These are phyloP conservation scores for Dioctria linearis DNA, from an alignment of 2,888 invertebrate species.

Conservation along the genomic window DNA sequence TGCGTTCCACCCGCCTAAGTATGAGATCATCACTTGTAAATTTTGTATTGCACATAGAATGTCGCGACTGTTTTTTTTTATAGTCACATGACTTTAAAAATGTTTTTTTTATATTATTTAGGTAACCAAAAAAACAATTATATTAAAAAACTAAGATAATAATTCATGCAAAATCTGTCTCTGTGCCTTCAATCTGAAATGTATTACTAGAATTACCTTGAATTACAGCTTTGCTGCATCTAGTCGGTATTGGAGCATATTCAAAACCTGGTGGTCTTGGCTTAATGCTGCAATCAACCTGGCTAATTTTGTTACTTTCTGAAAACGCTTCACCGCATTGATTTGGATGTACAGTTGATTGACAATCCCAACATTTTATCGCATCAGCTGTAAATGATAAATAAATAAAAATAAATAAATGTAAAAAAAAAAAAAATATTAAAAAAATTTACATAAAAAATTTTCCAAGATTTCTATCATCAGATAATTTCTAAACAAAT, in stretches of 20 bases:
- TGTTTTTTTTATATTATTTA: background rate
- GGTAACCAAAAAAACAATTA: background rate
- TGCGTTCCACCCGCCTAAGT: background rate
- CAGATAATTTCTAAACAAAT: background rate
- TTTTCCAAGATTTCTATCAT: background rate
- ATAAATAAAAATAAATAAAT: background rate
- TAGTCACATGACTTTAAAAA: too few species aligned
- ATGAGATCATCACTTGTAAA: slow-evolving; percentile 26
- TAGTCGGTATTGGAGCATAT: background rate
- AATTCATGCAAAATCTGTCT: too few species aligned
- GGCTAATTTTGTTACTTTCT: background rate
- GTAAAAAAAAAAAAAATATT: too few species aligned
- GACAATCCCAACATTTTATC: slow-evolving; percentile 68
- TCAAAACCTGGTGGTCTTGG: slow-evolving; percentile 2
- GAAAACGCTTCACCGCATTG: slow-evolving; percentile 66
- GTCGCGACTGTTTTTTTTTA: too few species aligned
- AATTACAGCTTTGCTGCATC: slow-evolving; percentile 25
- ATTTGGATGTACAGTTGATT: slow-evolving; percentile 65
- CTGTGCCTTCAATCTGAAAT: background rate
- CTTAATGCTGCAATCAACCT: slow-evolving; percentile 15
- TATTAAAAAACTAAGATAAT: too few species aligned
- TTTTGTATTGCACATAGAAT: too few species aligned
- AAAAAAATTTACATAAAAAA: background rate
- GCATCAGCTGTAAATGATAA: slow-evolving; percentile 63
- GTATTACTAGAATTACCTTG: slow-evolving; percentile 11